Evolutionary conservation across 2,113 vertebrate genomes (phyloP), one percentile per base, ranked within the genome.

Genomic region (Calonectris borealis): DNA sequence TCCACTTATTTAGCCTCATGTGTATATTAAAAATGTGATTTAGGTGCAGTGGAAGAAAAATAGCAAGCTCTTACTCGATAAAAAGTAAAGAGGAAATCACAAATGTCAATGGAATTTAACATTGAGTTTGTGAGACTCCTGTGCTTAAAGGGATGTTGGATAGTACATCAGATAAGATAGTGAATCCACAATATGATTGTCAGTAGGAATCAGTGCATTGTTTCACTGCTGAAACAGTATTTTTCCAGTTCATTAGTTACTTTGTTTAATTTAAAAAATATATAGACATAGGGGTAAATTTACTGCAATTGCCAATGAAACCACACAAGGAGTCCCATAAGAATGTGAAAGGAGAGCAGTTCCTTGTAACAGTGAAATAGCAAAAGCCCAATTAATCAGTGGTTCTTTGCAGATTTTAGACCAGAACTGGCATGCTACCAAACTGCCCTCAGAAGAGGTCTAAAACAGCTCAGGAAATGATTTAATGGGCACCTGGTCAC

Each of bases 401-500:
- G 89, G 46, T 92, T 84, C 94, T 93, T 94, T 95, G 86, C 97
- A 96, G 86, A 91, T 93, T 94, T 96, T 91, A 94, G 81, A 93
- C 49, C 58, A 94, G 91, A 94, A 80, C 75, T 97, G 95, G 96
- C 96, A 70, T 72, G 62, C 44, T 95, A 91, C 95, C 94, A 97
- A 95, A 97, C 92, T 93, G 80, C 93, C 83, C 96, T 97, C 93
- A 87, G 91, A 97, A 97, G 96, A 95, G 94, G 83, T 93, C 94
- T 96, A 94, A 97, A 94, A 91, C 81, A 94, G 86, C 93, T 96
- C 95, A 97, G 96, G 96, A 96, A 96, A 95, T 97, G 93, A 97
- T 97, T 97, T 96, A 97, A 95, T 97, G 91, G 95, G 96, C 93
- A 97, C 95, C 94, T 96, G 92, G 96, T 97, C 95, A 89, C 88